phyloP scores from a whole-genome alignment of 2,888 invertebrate genomes.

The Thalpophila matura region DNA sequence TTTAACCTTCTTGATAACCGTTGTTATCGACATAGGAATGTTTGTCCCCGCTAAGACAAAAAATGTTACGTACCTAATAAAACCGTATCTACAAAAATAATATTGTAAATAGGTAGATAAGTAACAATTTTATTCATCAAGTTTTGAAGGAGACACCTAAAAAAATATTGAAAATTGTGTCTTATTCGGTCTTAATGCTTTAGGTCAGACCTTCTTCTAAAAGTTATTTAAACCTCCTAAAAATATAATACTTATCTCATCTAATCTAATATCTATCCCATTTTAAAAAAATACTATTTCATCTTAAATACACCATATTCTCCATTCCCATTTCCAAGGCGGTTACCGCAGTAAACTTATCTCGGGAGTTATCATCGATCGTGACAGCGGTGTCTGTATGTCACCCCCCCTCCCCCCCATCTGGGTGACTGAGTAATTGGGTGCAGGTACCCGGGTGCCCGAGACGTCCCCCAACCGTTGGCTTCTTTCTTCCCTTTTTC shows the following conservation, averaged over 20 bases:
- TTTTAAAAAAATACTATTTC: background rate
- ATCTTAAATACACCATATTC: slow-evolving; percentile 42
- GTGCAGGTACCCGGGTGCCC: slow-evolving; percentile 73
- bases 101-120: no score
- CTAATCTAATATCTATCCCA: no score
- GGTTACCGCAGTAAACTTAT: slow-evolving; percentile 57
- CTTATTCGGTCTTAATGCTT: no score
- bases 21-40: background rate
- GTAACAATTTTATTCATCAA: no score
- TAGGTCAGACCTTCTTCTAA: no score
- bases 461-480: slow-evolving; percentile 52
- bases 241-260: no score
- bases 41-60: no score
- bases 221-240: no score
- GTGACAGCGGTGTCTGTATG: slow-evolving; percentile 76
- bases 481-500: slow-evolving; percentile 39
- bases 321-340: slow-evolving; percentile 23
- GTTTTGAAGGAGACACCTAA: no score
- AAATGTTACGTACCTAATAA: no score
- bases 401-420: slow-evolving; percentile 65
- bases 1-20: background rate
- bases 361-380: slow-evolving; percentile 77
- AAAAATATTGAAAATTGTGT: no score
- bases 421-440: slow-evolving; percentile 82
- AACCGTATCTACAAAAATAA: no score